phyloP scores from a whole-genome alignment of 1,140 invertebrate species.

The Lepidurus couesii region DNA sequence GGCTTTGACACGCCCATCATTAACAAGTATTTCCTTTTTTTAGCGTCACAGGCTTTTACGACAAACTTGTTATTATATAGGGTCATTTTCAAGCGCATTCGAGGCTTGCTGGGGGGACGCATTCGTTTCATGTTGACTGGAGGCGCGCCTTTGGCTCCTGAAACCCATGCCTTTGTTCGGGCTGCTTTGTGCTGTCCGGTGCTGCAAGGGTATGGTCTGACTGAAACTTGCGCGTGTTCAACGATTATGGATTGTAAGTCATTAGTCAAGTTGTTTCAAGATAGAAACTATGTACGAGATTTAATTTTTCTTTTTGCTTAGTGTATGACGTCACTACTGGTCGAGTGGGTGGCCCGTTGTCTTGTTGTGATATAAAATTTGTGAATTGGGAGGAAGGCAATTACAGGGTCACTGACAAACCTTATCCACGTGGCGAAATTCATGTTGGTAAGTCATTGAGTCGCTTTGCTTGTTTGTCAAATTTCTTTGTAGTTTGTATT shows the following conservation, averaged over 20 bases:
- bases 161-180: constrained; percentile 92
- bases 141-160: constrained; percentile 89
- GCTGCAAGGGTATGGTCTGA: constrained; percentile 93
- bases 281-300: constrained; percentile 31
- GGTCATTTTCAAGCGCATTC: constrained; percentile 70
- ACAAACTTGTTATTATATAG: constrained; percentile 43
- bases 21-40: constrained; percentile 51
- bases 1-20: constrained; percentile 78
- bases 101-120: constrained; percentile 75
- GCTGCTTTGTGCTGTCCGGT: constrained; percentile 85
- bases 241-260: constrained; percentile 69
- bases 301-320: constrained; percentile 42
- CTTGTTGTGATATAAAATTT: constrained; percentile 76
- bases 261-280: neutral
- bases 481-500: no score
- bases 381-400: constrained; percentile 93
- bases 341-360: constrained; percentile 81
- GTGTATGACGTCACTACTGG: constrained; percentile 65
- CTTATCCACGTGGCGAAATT: constrained; percentile 87
- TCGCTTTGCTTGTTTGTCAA: neutral
- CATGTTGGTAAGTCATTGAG: constrained; percentile 57
- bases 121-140: constrained; percentile 82
- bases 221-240: constrained; percentile 90
- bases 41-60: neutral
- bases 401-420: constrained; percentile 82